phyloP scores from a whole-genome alignment of 2,888 invertebrate species.

The Xestia c-nigrum region DNA sequence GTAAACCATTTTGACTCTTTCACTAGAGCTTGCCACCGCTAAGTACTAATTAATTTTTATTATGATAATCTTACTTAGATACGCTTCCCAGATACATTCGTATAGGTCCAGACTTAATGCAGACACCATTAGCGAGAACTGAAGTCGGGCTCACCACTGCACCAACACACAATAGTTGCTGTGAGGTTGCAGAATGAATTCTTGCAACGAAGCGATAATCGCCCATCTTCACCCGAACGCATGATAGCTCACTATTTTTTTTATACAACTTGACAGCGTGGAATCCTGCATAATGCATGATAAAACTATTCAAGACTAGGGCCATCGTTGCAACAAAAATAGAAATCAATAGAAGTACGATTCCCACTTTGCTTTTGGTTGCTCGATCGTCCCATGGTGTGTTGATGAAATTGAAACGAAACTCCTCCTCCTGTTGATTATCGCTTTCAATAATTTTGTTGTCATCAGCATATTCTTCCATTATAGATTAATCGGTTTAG shows the following conservation, averaged over 20 bases:
- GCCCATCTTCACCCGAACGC: conserved; percentile 78
- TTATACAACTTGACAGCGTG: conserved; percentile 43
- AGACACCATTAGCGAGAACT: conserved; percentile 80
- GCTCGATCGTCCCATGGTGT: conserved; percentile 85
- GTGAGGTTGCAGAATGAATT: conserved; percentile 78
- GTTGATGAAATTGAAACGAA: conserved; percentile 80
- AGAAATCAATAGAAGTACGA: conserved; percentile 75
- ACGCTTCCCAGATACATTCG: conserved; percentile 78
- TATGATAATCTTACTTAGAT: conserved; percentile 71
- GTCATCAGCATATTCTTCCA: conserved; percentile 59
- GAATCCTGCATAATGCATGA: conserved; percentile 77
- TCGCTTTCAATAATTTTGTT: conserved; percentile 75
- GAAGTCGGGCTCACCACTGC: conserved; percentile 79
- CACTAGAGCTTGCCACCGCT: not conserved
- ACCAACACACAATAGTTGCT: conserved; percentile 82
- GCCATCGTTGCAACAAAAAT: conserved; percentile 78
- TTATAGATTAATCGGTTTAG: conserved; percentile 19
- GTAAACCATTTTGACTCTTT: not conserved
- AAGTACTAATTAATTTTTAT: not conserved
- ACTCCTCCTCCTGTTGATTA: conserved; percentile 72
- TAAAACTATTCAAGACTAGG: conserved; percentile 77
- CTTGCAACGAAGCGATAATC: conserved; percentile 79
- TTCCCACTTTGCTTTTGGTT: conserved; percentile 78
- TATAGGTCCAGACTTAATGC: conserved; percentile 80
- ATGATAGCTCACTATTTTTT: conserved; percentile 72